Conservation (phyloP, 2,888 invertebrate species). For the Silvanus unidentatus region DNA sequence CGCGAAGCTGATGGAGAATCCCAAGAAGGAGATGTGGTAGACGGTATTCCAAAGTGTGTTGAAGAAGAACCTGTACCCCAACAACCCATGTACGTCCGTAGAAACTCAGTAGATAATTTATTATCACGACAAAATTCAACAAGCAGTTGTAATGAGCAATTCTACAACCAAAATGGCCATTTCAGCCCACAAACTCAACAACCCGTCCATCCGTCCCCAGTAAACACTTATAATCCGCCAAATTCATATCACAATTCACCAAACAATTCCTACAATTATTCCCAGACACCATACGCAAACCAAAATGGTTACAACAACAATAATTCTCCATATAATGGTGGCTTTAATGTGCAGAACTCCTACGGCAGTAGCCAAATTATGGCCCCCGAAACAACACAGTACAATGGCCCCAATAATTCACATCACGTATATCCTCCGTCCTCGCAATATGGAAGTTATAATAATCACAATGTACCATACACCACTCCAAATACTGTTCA, state of each 20-base stretch:
- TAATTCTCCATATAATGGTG: conserved; percentile 34
- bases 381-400: conserved; percentile 14
- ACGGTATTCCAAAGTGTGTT: conserved; percentile 5
- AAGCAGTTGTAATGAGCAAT: not conserved
- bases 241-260: conserved; percentile 35
- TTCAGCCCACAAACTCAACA: conserved; percentile 1
- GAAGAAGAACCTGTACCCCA: conserved; percentile 8
- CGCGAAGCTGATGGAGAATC: conserved; percentile 42
- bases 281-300: conserved; percentile 37
- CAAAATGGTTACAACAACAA: conserved; percentile 35
- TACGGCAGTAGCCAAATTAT: not conserved
- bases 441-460: conserved; percentile 13
- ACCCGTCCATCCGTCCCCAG: not conserved
- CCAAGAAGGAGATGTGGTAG: conserved; percentile 11
- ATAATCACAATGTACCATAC: conserved; percentile 6
- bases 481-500: conserved; percentile 20
- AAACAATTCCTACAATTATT: conserved; percentile 32
- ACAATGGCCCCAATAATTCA: conserved; percentile 4
- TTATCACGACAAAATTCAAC: conserved; percentile 17
- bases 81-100: conserved; percentile 29
- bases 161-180: conserved; percentile 6
- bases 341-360: conserved; percentile 11
- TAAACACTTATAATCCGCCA: conserved; percentile 4
- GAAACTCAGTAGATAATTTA: conserved; percentile 35
- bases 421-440: not conserved